Evolutionary conservation across 2,797 vertebrate species (phyloP).

Genomic region (Etheostoma nigrum): DNA sequence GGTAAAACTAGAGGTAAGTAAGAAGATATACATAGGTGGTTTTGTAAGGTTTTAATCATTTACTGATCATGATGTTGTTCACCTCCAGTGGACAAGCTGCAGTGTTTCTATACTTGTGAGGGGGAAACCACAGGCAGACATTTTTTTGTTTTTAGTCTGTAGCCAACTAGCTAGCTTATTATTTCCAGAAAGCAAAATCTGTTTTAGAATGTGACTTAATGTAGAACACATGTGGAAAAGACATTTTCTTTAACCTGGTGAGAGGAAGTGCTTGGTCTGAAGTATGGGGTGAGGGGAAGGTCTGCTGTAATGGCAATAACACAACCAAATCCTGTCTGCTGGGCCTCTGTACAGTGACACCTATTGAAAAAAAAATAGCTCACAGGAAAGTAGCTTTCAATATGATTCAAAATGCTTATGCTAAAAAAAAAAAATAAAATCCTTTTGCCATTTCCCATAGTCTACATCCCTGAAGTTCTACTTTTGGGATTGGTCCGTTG

Average conservation of each 20-base stretch:
- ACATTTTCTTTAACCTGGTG: slow-evolving; percentile 74
- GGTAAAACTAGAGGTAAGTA: background rate
- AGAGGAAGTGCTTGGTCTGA: slow-evolving; percentile 42
- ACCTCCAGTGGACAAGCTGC: background rate
- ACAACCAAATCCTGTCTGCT: slow-evolving; percentile 40
- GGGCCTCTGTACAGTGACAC: slow-evolving; percentile 14
- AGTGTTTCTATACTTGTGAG: background rate
- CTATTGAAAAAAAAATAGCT: background rate
- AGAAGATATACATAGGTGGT: background rate
- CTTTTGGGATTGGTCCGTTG: no score
- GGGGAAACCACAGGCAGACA: background rate
- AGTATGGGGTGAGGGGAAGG: slow-evolving; percentile 26
- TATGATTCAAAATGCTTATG: background rate
- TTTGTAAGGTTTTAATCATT: background rate
- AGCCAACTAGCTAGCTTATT: background rate
- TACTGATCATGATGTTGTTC: background rate
- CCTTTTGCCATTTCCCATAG: background rate
- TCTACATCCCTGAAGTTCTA: no score
- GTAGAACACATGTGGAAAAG: slow-evolving; percentile 74
- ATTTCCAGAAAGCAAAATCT: background rate
- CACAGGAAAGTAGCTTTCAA: slow-evolving; percentile 5
- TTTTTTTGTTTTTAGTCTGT: background rate
- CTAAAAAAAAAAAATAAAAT: background rate
- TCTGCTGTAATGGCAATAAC: slow-evolving; percentile 67
- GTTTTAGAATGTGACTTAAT: slow-evolving; percentile 23